Evolutionary conservation across 1,140 invertebrate species (phyloP).

Genomic region (Neodiprion fabricii): DNA sequence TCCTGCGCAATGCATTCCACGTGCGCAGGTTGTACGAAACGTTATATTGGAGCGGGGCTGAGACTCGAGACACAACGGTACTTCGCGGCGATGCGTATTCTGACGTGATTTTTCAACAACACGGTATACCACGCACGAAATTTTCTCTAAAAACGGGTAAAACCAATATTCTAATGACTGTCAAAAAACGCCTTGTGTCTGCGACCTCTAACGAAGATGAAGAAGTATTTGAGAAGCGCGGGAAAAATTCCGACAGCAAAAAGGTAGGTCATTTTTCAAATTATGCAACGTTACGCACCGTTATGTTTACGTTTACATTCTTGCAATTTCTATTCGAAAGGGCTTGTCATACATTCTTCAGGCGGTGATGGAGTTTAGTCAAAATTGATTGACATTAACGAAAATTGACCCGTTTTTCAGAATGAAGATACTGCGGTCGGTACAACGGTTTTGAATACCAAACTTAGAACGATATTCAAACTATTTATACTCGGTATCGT

Average conservation of each 20-base stretch:
- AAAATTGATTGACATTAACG: background rate
- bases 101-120: background rate
- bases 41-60: background rate
- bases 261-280: no score
- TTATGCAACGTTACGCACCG: no score
- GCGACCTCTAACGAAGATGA: background rate
- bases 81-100: background rate
- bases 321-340: background rate
- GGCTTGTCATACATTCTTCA: no score
- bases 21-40: background rate
- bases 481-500: constrained; percentile 37
- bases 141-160: no score
- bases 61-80: background rate
- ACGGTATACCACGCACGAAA: background rate
- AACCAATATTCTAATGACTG: background rate
- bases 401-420: background rate
- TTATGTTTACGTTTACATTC: no score
- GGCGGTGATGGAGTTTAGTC: background rate
- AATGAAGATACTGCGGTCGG: background rate
- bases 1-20: background rate
- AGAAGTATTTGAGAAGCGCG: no score
- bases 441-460: constrained; percentile 34
- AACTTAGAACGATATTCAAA: constrained; percentile 40
- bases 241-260: no score
- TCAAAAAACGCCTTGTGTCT: background rate